Conservation (phyloP, 1,140 invertebrate species). For the fruit fly (Drosophila melanogaster) region DNA sequence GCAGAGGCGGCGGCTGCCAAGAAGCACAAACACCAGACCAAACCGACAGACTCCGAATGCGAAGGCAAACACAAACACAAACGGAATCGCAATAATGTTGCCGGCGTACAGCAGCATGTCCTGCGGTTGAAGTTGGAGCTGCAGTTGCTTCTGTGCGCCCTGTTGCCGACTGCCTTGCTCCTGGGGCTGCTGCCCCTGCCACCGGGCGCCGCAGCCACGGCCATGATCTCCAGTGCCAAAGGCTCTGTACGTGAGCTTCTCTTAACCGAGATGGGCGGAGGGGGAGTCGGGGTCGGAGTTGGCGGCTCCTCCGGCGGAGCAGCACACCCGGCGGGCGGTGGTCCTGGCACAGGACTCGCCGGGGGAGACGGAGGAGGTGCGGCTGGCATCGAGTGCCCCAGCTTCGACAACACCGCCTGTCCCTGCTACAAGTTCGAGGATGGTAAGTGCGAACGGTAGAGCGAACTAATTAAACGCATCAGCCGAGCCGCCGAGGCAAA, state of each 20-base stretch:
- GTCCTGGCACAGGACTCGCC: not conserved
- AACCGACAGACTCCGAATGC: conserved; percentile 46
- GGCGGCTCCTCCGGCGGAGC: not conserved
- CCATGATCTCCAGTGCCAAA: conserved; percentile 60
- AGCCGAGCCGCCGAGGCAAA: conserved; percentile 32
- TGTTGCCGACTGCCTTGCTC: conserved; percentile 14
- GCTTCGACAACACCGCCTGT: conserved; percentile 90
- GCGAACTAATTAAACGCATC: conserved; percentile 61
- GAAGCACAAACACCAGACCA: conserved; percentile 37
- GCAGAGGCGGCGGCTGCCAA: conserved; percentile 48
- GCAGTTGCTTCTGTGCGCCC: conserved; percentile 11
- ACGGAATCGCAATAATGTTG: conserved; percentile 11
- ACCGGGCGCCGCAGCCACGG: conserved; percentile 36
- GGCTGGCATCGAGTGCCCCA: conserved; percentile 87
- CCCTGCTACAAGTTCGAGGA: conserved; percentile 96
- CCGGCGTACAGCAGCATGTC: conserved; percentile 45
- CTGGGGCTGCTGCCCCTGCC: conserved; percentile 22
- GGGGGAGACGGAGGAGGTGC: conserved; percentile 30
- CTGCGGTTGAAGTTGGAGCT: conserved; percentile 49
- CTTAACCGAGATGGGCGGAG: conserved; percentile 50
- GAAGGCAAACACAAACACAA: conserved; percentile 58
- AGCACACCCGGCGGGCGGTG: not conserved
- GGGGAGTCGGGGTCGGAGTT: conserved; percentile 11
- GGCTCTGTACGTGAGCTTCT: conserved; percentile 57
- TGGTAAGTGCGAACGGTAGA: conserved; percentile 85